Base-by-base conservation (phyloP, 2,888 invertebrate species). In the Hypomecis punctinalis region DNA sequence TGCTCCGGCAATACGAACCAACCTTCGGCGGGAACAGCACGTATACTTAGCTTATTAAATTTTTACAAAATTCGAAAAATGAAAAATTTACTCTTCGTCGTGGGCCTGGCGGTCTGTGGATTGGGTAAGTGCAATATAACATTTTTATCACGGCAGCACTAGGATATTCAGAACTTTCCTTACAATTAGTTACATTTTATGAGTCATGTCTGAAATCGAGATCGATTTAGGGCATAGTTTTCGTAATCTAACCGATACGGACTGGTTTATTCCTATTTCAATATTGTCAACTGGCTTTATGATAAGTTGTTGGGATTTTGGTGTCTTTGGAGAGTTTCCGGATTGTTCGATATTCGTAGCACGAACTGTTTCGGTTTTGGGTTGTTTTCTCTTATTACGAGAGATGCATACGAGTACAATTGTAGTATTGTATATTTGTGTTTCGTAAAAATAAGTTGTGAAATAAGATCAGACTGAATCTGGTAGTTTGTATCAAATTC, bases 1-100 rank as follows among this genome's bases (percentile, higher is more conserved):
- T 68, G 65, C 76, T 70, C 80, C 72, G 78, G 79, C 91, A 92
- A 91, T 90, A 87, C 88, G 73, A 76, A 81, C 73, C 88, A 86
- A 87, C 87, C 88, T 88, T 84, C 84, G 86, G 73, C 77, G 79
- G 82, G 84, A 85, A 82, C 70, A 86, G 85, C 91, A 91, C 92
- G 92, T 86, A 80, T 79, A 76, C 81, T 76, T 71, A 45, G 75
- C 60, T 69, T 61, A 67, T 69, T 72, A 68, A 67, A 70, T 69
- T 71, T 70, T 68, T 72, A 67, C 75, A 77, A 69, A 73, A 69
- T 70, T 72, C 9, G 43, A 53, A 84, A 81, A 74, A 91, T 92
- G 92, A 88, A 85, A 75, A 86, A 81, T 78, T 83, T 89, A 77
- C 69, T 90, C 58, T 70, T 86, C 57, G 69, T 85, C 67, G 73